These are phyloP conservation scores for Andrena praecox DNA, from an alignment of 2,888 invertebrate species.

Conservation along the genomic window DNA sequence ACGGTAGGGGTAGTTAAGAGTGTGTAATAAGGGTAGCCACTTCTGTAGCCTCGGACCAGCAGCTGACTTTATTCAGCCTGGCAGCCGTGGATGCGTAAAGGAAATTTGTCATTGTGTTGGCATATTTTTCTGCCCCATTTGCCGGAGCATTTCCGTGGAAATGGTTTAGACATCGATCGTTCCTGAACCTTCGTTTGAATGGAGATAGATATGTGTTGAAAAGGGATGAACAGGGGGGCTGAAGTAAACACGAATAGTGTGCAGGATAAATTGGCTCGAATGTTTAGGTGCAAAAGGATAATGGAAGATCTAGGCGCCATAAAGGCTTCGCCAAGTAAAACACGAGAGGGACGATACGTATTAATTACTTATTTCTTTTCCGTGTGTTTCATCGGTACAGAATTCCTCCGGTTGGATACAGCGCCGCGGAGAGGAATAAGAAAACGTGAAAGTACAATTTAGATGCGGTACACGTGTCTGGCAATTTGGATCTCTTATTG, in stretches of 20 bases:
- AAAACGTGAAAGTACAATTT: neutral
- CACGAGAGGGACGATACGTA: neutral
- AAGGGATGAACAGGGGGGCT: neutral
- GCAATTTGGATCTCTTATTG: constrained; percentile 43
- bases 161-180: neutral
- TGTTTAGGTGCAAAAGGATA: neutral
- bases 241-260: neutral
- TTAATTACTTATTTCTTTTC: neutral
- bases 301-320: neutral
- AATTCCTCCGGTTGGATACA: neutral
- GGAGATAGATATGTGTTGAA: neutral
- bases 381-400: neutral
- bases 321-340: neutral
- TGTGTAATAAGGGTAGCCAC: no score
- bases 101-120: no score
- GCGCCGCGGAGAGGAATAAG: neutral
- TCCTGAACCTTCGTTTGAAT: neutral
- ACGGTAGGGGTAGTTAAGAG: no score
- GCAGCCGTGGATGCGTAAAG: neutral
- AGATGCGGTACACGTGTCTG: constrained; percentile 47
- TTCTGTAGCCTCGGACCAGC: no score
- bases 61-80: no score
- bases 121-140: no score
- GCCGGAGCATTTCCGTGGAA: neutral
- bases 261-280: neutral